Conservation (phyloP, 2,113 vertebrate species). For the Eclectus roratus region DNA sequence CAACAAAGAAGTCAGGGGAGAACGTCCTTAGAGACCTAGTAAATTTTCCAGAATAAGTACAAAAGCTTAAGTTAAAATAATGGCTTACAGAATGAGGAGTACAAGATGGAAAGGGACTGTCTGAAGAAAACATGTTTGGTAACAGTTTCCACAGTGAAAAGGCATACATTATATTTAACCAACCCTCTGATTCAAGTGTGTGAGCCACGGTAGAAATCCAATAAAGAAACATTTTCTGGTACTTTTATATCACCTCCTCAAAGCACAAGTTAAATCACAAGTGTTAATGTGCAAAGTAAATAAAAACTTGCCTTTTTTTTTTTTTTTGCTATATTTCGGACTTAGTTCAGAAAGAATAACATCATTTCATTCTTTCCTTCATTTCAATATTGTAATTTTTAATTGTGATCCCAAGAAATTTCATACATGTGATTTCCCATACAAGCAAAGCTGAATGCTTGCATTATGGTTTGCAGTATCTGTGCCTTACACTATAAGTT, state of each 20-base stretch:
- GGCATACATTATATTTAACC: neutral
- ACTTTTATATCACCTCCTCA: neutral
- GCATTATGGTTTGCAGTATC: neutral
- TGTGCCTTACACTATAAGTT: neutral
- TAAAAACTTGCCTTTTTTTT: neutral
- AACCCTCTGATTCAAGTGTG: neutral
- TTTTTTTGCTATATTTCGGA: neutral
- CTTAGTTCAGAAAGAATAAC: neutral
- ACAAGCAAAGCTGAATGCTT: neutral
- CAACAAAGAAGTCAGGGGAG: neutral
- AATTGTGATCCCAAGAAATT: neutral
- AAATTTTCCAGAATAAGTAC: constrained; percentile 10
- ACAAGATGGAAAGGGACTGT: neutral
- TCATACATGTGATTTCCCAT: neutral
- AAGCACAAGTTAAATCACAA: neutral
- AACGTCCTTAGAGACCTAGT: neutral
- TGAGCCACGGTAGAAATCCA: neutral
- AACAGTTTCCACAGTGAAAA: neutral
- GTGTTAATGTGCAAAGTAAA: neutral
- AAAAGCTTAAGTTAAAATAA: constrained; percentile 18
- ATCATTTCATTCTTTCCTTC: neutral
- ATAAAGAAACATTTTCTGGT: neutral
- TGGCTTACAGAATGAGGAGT: neutral
- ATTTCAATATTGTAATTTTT: neutral
- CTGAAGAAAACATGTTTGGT: neutral